These are phyloP conservation scores for Leucophenga montana DNA, from an alignment of 2,888 invertebrate genomes.

Conservation along the genomic window DNA sequence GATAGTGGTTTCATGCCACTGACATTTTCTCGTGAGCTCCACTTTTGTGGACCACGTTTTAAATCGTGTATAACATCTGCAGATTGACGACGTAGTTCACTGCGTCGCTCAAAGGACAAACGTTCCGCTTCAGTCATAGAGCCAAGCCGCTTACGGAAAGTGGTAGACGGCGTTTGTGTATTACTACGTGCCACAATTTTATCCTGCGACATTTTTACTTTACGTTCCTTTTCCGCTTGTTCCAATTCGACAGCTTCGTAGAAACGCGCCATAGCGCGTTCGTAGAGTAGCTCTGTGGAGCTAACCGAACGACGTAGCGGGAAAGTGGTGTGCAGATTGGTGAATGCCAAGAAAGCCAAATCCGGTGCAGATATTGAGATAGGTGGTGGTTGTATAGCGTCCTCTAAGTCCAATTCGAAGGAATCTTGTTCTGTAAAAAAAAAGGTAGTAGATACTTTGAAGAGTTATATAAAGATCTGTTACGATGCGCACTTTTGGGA, in stretches of 20 bases:
- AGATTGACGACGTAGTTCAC: constrained; percentile 74
- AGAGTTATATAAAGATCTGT: neutral
- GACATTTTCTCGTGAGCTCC: constrained; percentile 69
- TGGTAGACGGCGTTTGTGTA: constrained; percentile 48
- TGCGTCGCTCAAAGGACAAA: constrained; percentile 73
- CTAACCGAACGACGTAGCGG: constrained; percentile 83
- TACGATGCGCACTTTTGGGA: too few species aligned
- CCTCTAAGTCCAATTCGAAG: constrained; percentile 79
- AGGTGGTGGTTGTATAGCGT: constrained; percentile 83
- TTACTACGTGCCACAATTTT: constrained; percentile 51
- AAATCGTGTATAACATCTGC: constrained; percentile 71
- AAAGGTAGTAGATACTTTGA: neutral
- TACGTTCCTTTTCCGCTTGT: constrained; percentile 76
- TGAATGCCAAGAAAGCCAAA: constrained; percentile 78
- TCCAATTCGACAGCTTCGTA: constrained; percentile 85
- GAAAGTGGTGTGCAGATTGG: constrained; percentile 73
- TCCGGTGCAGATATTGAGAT: constrained; percentile 89
- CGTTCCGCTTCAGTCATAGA: constrained; percentile 74
- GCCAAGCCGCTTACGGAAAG: constrained; percentile 74
- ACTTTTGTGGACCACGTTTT: constrained; percentile 54
- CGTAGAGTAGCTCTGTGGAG: constrained; percentile 87
- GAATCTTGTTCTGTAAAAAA: constrained; percentile 74
- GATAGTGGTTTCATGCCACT: constrained; percentile 47
- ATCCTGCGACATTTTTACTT: constrained; percentile 61
- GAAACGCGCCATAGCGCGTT: constrained; percentile 86